Evolutionary conservation across 1,140 invertebrate species (phyloP).

Genomic region (Drosophila bocqueti): DNA sequence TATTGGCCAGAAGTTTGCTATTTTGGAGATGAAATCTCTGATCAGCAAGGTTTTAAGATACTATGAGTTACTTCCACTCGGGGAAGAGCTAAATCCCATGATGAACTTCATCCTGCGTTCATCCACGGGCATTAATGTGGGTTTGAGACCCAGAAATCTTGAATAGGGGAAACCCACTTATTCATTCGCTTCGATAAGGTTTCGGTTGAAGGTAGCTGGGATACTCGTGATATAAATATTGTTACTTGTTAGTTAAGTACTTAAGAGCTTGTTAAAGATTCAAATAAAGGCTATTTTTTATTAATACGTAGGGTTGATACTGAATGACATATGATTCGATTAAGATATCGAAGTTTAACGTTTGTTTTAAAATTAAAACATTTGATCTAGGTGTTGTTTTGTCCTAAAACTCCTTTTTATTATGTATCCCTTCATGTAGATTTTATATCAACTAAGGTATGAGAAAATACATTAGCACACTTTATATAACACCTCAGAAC

Average conservation of each 20-base stretch:
- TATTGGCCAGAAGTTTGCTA: conserved; percentile 92
- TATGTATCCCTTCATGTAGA: no score
- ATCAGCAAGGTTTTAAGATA: conserved; percentile 88
- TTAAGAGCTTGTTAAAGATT: background rate
- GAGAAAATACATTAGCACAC: no score
- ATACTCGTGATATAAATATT: conserved; percentile 28
- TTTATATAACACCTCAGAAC: no score
- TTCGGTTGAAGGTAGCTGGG: conserved; percentile 7
- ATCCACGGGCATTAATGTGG: conserved; percentile 51
- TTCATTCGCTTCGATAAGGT: background rate
- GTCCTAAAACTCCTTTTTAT: no score
- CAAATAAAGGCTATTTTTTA: background rate
- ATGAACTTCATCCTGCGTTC: conserved; percentile 73
- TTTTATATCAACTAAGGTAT: no score
- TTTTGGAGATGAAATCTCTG: conserved; percentile 90
- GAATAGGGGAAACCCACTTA: background rate
- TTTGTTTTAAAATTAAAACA: no score
- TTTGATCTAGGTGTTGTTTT: no score
- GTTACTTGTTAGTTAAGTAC: conserved; percentile 7
- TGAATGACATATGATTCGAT: no score
- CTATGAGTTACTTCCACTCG: conserved; percentile 85
- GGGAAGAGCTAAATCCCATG: conserved; percentile 52
- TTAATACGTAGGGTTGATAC: no score
- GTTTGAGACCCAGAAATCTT: conserved; percentile 36
- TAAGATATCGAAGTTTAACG: no score